Base-by-base conservation (phyloP, 1,140 invertebrate species). In the Venturia canescens region DNA sequence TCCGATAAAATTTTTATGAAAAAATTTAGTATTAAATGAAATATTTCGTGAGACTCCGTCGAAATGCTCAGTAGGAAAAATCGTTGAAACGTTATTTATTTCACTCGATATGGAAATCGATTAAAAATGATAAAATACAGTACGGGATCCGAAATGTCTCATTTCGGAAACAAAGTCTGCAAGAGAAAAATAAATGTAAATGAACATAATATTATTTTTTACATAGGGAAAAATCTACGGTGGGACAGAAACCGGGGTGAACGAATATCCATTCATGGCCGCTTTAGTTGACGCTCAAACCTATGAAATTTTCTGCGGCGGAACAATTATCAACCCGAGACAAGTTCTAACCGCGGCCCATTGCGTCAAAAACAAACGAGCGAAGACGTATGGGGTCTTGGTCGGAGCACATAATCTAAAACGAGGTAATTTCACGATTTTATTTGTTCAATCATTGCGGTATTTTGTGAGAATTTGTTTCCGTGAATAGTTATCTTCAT, bases 321-420 rank as follows among this genome's bases (percentile, higher is more conserved):
- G 89, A 0, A 93, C 93, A 1, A 94, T 97, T 75, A 93, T 97
- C 38, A 91, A 93, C n/a, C 78, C 87, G 0, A 87, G 86, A 18
- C 94, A 94, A 87, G 92, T 95, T 0, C 3, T 97, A 4, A 94
- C 95, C 0, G 96, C 96, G 0, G 95, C 94, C 0, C 96, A 96
- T 86, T 96, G 95, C 84, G 13, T 94, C 3, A 7, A 0, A 84
- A 82, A 0, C 84, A 53, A 0, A 0, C 83, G 0, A 27, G 38
- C 0, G 44, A 88, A 15, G 23, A 31, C 29, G 15, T 93, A 9
- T 0, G 93, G 85, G 0, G 85, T 95, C 2, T 83, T 95, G 0
- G 92, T 94, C 15, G 95, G 94, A 0, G 93, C 93, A 84, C 92
- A 94, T 79, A 89, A 93, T 81, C 80, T 92, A n/a, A 78, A 57